phyloP scores from a whole-genome alignment of 2,797 vertebrate species.

The Lophius americanus region DNA sequence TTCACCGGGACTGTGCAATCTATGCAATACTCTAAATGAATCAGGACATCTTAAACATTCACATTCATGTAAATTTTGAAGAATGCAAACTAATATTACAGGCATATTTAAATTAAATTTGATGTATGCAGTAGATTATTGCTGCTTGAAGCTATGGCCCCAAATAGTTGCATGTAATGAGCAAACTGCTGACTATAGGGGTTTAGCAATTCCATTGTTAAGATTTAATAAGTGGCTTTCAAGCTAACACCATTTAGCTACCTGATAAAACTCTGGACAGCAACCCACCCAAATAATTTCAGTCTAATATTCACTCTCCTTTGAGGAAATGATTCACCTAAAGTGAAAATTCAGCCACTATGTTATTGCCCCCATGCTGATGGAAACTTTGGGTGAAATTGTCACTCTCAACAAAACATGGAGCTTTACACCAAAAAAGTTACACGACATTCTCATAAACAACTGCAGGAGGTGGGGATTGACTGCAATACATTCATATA shows the following conservation, averaged over 20 bases:
- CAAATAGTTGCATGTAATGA: conserved; percentile 3
- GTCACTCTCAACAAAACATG: too few relatives aligned
- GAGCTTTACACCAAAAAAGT: too few relatives aligned
- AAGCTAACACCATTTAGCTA: conserved; percentile 24
- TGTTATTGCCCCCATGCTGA: too few relatives aligned
- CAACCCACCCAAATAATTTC: neutral
- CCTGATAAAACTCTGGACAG: conserved; percentile 25
- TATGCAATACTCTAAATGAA: neutral
- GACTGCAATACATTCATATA: too few relatives aligned
- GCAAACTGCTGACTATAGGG: conserved; percentile 29
- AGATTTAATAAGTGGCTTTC: conserved; percentile 47
- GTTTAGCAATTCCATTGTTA: conserved; percentile 19
- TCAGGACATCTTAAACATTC: neutral
- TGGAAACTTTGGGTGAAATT: too few relatives aligned
- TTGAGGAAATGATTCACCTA: too few relatives aligned
- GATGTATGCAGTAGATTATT: neutral
- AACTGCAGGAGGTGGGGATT: too few relatives aligned
- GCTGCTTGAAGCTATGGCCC: neutral
- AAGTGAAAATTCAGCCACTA: too few relatives aligned
- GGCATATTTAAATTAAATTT: neutral
- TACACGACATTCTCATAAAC: too few relatives aligned
- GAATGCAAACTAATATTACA: neutral
- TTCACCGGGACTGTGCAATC: too few relatives aligned
- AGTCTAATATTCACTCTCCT: too few relatives aligned
- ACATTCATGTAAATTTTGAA: neutral